phyloP scores from a whole-genome alignment of 2,797 vertebrate genomes.

The Esox masquinongy region DNA sequence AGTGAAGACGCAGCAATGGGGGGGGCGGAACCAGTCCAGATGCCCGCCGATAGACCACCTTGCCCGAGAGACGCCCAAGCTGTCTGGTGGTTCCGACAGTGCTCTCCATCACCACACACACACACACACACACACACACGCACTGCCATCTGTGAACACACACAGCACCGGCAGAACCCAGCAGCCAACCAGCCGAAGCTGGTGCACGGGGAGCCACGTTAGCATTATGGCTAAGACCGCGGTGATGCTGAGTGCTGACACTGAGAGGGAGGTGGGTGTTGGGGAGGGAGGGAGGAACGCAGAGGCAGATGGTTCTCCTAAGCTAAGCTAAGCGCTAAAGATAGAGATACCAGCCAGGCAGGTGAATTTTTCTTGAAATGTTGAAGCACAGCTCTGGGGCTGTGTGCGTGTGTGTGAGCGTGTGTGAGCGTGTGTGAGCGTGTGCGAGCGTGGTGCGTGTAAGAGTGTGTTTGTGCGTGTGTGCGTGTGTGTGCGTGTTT shows the following conservation, averaged over 20 bases:
- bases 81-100: constrained; percentile 75
- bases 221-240: constrained; percentile 63
- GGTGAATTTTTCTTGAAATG: constrained; percentile 64
- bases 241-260: constrained; percentile 67
- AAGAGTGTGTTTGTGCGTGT: constrained; percentile 51
- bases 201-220: constrained; percentile 64
- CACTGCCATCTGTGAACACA: constrained; percentile 72
- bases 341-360: constrained; percentile 64
- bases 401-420: constrained; percentile 51
- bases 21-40: constrained; percentile 62
- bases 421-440: constrained; percentile 54
- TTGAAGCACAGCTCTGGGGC: constrained; percentile 38
- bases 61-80: constrained; percentile 72
- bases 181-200: constrained; percentile 50
- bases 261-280: constrained; percentile 28
- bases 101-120: constrained; percentile 74
- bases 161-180: constrained; percentile 41
- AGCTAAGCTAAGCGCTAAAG: constrained; percentile 66
- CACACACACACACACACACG: constrained; percentile 67
- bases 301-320: constrained; percentile 68
- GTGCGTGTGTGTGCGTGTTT: constrained; percentile 35
- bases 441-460: constrained; percentile 39
- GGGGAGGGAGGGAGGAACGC: constrained; percentile 42
- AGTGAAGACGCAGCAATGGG: neutral
- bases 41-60: constrained; percentile 75